Conservation (phyloP, 2,888 invertebrate species). For the Drosophila imparisetae region DNA sequence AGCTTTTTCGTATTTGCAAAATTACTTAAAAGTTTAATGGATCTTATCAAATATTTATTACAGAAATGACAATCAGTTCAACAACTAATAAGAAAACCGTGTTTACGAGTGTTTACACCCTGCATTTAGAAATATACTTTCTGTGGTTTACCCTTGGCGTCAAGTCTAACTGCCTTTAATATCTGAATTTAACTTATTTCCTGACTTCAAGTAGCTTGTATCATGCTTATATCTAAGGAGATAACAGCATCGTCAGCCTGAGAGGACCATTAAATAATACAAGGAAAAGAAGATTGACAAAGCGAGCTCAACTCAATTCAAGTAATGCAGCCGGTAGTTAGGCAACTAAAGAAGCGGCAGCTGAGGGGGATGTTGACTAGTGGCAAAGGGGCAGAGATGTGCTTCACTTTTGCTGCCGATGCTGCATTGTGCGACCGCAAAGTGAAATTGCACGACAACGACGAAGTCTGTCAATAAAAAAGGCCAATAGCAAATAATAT, state of each 20-base stretch:
- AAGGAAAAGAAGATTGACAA: conserved; percentile 22
- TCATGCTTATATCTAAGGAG: not conserved
- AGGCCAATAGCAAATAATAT: conserved; percentile 71
- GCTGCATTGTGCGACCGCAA: conserved; percentile 57
- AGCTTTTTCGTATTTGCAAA: not conserved
- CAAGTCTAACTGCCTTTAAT: not conserved
- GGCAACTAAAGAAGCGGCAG: not conserved
- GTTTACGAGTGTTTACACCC: not conserved
- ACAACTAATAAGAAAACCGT: not conserved
- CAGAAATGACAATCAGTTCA: not conserved
- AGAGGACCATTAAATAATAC: conserved; percentile 9
- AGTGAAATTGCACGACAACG: conserved; percentile 71
- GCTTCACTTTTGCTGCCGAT: conserved; percentile 32
- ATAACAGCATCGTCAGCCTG: conserved; percentile 14
- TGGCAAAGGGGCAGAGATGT: conserved; percentile 7
- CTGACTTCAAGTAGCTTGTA: not conserved
- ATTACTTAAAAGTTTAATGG: not conserved
- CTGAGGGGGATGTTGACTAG: not conserved
- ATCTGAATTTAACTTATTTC: not conserved
- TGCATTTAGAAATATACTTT: not conserved
- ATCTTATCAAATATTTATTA: not conserved
- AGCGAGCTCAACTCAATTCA: conserved; percentile 9
- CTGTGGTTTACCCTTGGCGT: not conserved
- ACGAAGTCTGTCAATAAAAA: conserved; percentile 58
- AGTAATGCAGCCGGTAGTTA: conserved; percentile 17